Base-by-base conservation (phyloP, 2,888 invertebrate genomes). In the Caenorhabditis plicata region DNA sequence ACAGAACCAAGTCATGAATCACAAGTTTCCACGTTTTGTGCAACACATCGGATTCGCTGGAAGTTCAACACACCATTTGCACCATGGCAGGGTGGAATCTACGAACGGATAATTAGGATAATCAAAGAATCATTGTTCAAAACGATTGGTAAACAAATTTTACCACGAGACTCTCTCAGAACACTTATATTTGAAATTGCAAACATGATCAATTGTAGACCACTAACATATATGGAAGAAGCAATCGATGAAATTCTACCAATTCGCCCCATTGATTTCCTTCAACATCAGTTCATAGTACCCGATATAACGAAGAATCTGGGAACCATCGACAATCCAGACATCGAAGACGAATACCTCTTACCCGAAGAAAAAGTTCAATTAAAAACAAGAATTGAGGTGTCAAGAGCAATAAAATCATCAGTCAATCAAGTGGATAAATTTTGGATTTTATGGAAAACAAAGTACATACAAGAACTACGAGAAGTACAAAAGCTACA, bases 181-280 rank as follows among this genome's bases (percentile, higher is more conserved):
- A 58, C 58, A 1, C 22, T 23, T 8, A 29, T 53, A 13, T 39
- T 20, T 3, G 58, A 58, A 32, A 26, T 60, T n/a, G 38, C 46
- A 1, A 35, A 44, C 0, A 15, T 45, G 4, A 15, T 64, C 27
- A 64, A 64, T 31, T 23, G 41, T 7, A 26, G 56, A 11, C 56
- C 64, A 23, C 15, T 57, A 7, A 51, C 64, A 0, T 52, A 50
- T 9, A 11, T 22, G 1, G 52, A 56, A n/a, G 36, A 51, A 11
- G 35, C 44, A 5, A 15, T 44, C 27, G 36, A 60, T 3, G 31
- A 39, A 9, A 23, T n/a, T 4, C n/a, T 31, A 15, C 13, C 33
- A 3, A 40, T 64, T 13, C 7, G 62, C 11, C 64, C 64, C 11
- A 39, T 33, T 20, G 58, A 64, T 22, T 60, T 60, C 23, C 27